phyloP scores from a whole-genome alignment of 2,888 invertebrate genomes.

The Erebia aethiops region DNA sequence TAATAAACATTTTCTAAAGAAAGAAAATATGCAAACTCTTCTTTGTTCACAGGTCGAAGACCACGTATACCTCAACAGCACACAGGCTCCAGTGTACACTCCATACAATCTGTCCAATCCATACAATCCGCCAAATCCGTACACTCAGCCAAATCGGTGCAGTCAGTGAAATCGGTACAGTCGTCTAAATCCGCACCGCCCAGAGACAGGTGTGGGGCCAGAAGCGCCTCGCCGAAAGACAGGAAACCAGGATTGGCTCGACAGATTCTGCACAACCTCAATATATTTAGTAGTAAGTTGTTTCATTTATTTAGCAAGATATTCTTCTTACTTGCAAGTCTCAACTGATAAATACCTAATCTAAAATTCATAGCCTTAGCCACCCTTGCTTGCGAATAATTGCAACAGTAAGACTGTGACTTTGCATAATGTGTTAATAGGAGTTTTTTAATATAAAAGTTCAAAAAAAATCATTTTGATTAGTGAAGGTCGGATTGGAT shows the following conservation, averaged over 20 bases:
- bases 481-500: no score
- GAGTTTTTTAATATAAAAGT: no score
- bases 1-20: no score
- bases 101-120: conserved; percentile 56
- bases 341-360: no score
- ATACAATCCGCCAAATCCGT: conserved; percentile 38
- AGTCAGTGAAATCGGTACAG: conserved; percentile 41
- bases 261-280: conserved; percentile 90
- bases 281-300: conserved; percentile 86
- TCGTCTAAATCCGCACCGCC: conserved; percentile 39
- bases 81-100: conserved; percentile 74
- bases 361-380: no score
- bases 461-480: no score
- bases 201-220: conserved; percentile 48
- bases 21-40: background rate
- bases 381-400: no score
- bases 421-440: no score
- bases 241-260: conserved; percentile 84
- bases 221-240: conserved; percentile 65
- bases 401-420: no score
- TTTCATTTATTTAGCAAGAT: no score
- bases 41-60: conserved; percentile 49
- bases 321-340: no score
- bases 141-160: conserved; percentile 36
- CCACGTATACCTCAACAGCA: conserved; percentile 73